These are phyloP conservation scores for Simalia tracyae DNA, from an alignment of 2,797 vertebrate genomes.

Conservation along the genomic window DNA sequence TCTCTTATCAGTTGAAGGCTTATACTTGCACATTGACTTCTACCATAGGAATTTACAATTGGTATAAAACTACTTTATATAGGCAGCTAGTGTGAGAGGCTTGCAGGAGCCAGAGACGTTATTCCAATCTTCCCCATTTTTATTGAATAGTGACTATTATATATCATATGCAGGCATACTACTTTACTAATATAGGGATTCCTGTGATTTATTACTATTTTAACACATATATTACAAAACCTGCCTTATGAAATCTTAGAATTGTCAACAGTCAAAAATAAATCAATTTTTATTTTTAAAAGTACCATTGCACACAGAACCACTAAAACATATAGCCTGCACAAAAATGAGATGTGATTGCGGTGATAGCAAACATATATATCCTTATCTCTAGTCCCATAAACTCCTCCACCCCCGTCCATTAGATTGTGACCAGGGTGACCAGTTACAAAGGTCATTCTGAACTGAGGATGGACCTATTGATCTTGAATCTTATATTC, in stretches of 20 bases:
- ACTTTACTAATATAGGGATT: not conserved
- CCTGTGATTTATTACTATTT: slow-evolving; percentile 1
- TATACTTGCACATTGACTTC: not conserved
- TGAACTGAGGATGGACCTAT: not conserved
- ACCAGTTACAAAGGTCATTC: too few relatives aligned
- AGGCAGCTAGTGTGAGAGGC: not conserved
- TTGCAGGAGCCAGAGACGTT: not conserved
- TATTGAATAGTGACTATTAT: not conserved
- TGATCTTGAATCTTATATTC: too few relatives aligned
- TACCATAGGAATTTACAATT: not conserved
- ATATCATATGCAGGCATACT: not conserved
- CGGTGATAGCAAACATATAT: too few relatives aligned
- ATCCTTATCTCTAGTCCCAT: too few relatives aligned
- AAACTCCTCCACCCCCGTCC: too few relatives aligned
- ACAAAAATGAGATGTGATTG: too few relatives aligned
- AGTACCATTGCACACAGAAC: not conserved
- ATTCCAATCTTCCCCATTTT: not conserved
- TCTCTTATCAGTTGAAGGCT: not conserved
- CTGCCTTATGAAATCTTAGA: slow-evolving; percentile 13
- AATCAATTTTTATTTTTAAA: not conserved
- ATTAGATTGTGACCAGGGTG: too few relatives aligned
- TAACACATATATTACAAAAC: slow-evolving; percentile 13
- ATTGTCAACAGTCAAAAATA: slow-evolving; percentile 27
- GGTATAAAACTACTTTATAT: not conserved
- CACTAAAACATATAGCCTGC: not conserved